These are phyloP conservation scores for Athalia circularis DNA, from an alignment of 2,888 invertebrate genomes.

Conservation along the genomic window DNA sequence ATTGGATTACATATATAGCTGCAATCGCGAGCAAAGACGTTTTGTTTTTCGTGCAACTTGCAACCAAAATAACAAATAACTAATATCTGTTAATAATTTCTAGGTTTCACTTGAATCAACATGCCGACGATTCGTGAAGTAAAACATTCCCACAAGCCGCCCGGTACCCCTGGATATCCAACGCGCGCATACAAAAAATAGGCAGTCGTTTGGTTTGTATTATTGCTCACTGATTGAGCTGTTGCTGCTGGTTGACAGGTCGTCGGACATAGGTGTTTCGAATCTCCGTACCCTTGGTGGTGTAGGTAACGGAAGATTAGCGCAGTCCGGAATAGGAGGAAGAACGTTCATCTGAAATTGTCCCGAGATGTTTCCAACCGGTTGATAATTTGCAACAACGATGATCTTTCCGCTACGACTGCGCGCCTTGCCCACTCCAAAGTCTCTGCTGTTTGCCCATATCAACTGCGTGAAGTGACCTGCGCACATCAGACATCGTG, in stretches of 20 bases:
- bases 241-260: conserved; percentile 59
- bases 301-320: conserved; percentile 72
- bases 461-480: conserved; percentile 93
- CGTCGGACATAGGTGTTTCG: conserved; percentile 56
- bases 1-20: no score
- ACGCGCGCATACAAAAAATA: conserved; percentile 66
- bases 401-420: conserved; percentile 86
- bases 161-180: conserved; percentile 51
- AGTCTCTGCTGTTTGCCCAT: conserved; percentile 85
- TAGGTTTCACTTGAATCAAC: conserved; percentile 26
- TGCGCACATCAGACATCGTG: conserved; percentile 68
- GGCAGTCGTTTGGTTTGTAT: conserved; percentile 66
- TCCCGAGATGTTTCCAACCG: conserved; percentile 86
- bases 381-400: conserved; percentile 90
- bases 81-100: neutral
- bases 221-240: conserved; percentile 65
- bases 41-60: neutral
- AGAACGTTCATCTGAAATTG: conserved; percentile 86
- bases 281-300: conserved; percentile 58
- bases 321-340: conserved; percentile 81
- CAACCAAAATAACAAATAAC: neutral
- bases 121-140: conserved; percentile 4
- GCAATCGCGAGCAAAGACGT: no score
- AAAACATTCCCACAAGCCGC: conserved; percentile 41
- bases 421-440: conserved; percentile 89